Percentiles rank a stretch among this genome's conserved stretches.
Evolutionary conservation across 2,888 invertebrate species (phyloP).

Genomic region (Ligdia adustata): DNA sequence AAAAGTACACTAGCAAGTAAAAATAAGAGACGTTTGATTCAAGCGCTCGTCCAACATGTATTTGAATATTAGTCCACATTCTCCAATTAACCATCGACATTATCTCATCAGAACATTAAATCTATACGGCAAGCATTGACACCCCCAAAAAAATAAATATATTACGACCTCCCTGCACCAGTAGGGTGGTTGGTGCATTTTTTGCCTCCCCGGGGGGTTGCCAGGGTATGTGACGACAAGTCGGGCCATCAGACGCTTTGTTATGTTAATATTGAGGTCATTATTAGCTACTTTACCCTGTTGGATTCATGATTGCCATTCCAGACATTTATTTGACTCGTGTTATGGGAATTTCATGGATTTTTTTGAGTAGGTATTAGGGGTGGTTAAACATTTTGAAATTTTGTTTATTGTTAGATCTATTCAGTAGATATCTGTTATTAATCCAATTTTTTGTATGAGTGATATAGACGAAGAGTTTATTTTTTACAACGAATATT

Average conservation of each 20-base stretch:
- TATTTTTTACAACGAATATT: too few species aligned
- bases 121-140: slow-evolving; percentile 13
- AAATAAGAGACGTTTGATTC: too few species aligned
- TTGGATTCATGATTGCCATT: slow-evolving; percentile 11
- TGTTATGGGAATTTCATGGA: slow-evolving; percentile 8
- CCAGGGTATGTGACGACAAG: slow-evolving; percentile 30
- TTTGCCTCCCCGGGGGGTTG: slow-evolving; percentile 30
- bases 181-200: slow-evolving; percentile 29
- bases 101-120: slow-evolving; percentile 21
- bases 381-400: not conserved
- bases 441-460: too few species aligned
- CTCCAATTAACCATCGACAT: slow-evolving; percentile 12
- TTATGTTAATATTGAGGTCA: slow-evolving; percentile 29
- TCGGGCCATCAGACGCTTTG: slow-evolving; percentile 22
- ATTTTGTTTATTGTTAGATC: not conserved
- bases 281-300: slow-evolving; percentile 23
- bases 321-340: slow-evolving; percentile 14
- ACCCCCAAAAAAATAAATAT: slow-evolving; percentile 17
- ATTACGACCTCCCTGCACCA: slow-evolving; percentile 28
- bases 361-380: not conserved
- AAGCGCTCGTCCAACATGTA: too few species aligned
- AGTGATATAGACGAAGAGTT: too few species aligned
- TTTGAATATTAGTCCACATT: slow-evolving; percentile 4
- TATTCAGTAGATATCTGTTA: not conserved
- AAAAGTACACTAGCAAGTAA: too few species aligned